Percentiles rank a stretch among this genome's conserved stretches.
phyloP scores from a whole-genome alignment of 2,888 invertebrate species.

The Clunio marinus region DNA sequence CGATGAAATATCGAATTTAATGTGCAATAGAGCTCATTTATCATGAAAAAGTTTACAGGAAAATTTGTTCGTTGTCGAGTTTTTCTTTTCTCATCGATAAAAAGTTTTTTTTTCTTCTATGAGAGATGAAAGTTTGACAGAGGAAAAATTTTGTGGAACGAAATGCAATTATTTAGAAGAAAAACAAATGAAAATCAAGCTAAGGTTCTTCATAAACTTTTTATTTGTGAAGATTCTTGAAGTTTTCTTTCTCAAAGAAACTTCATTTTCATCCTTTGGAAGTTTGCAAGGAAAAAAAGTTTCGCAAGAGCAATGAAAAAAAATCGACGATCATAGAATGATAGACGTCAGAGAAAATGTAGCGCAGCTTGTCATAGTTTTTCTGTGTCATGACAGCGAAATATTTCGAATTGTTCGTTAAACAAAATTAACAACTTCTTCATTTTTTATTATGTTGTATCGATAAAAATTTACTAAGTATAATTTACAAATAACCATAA shows the following conservation, averaged over 20 bases:
- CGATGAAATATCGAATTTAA: not conserved
- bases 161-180: no score
- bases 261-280: not conserved
- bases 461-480: no score
- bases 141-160: not conserved
- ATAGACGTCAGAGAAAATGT: constrained; percentile 16
- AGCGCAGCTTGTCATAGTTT: constrained; percentile 29
- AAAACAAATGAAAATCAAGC: no score
- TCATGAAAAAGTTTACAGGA: no score
- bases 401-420: constrained; percentile 6
- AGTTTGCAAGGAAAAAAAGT: not conserved
- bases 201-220: no score
- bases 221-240: not conserved
- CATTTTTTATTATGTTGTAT: no score
- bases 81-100: no score
- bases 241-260: not conserved
- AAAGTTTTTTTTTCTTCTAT: not conserved
- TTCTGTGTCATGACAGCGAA: not conserved
- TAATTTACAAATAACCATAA: no score
- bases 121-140: not conserved
- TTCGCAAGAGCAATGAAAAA: not conserved
- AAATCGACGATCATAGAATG: not conserved
- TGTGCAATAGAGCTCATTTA: not conserved
- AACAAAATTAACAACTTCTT: no score
- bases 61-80: no score